Percentiles rank a stretch among this genome's conserved stretches.
Evolutionary conservation across 2,888 invertebrate species (phyloP).

Genomic region (Carpatolechia fugitivella): DNA sequence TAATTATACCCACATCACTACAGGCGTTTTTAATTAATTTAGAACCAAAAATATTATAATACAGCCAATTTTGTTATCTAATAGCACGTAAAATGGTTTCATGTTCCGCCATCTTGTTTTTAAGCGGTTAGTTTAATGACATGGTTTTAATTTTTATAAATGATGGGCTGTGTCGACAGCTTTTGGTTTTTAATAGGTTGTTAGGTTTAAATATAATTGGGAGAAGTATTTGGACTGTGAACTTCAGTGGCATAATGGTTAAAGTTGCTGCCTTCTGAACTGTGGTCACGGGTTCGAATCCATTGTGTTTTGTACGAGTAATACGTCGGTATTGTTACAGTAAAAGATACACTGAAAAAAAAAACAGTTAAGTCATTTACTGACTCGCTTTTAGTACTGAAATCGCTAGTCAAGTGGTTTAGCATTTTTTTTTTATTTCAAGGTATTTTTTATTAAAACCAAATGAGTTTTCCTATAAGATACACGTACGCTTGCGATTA

Average conservation of each 20-base stretch:
- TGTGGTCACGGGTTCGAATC: too few species aligned
- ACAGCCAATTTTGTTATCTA: slow-evolving; percentile 74
- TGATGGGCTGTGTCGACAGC: slow-evolving; percentile 7
- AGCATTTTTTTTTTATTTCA: too few species aligned
- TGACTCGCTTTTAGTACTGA: too few species aligned
- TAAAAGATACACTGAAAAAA: too few species aligned
- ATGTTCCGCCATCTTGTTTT: slow-evolving; percentile 66
- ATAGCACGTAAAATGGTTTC: slow-evolving; percentile 72
- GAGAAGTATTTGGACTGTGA: background rate
- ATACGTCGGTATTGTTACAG: too few species aligned
- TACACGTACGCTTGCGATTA: too few species aligned
- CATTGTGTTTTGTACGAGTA: too few species aligned
- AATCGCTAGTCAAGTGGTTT: too few species aligned
- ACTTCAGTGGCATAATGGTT: background rate
- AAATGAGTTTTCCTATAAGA: too few species aligned
- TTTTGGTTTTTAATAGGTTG: slow-evolving; percentile 33
- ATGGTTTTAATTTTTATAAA: slow-evolving; percentile 35
- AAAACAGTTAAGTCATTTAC: too few species aligned
- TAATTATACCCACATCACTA: slow-evolving; percentile 78
- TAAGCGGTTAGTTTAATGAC: slow-evolving; percentile 57
- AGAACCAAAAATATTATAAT: slow-evolving; percentile 75
- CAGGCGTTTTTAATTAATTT: slow-evolving; percentile 75
- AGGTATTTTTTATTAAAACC: background rate
- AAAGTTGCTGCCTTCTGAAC: background rate
- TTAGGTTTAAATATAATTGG: slow-evolving; percentile 22